Conservation (phyloP, 2,113 vertebrate genomes). For the Argyrosomus japonicus region DNA sequence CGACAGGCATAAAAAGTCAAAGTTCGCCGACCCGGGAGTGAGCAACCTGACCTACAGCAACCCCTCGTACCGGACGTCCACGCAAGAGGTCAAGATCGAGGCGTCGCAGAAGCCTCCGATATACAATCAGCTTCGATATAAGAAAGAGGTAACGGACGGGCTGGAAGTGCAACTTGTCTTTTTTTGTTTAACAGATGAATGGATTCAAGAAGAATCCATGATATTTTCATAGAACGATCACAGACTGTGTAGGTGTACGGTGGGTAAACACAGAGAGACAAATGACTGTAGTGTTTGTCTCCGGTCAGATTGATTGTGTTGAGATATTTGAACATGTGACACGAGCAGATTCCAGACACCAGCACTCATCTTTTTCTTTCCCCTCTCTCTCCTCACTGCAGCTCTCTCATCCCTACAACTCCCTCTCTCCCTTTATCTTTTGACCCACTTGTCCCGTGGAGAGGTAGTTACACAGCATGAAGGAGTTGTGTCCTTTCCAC, state of each 20-base stretch:
- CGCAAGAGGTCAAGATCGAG: slow-evolving; percentile 98
- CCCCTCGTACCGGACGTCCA: slow-evolving; percentile 96
- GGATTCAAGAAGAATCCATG: slow-evolving; percentile 58
- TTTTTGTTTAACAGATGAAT: slow-evolving; percentile 15
- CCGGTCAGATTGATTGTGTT: slow-evolving; percentile 13
- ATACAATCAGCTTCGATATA: slow-evolving; percentile 96
- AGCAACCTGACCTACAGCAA: slow-evolving; percentile 98
- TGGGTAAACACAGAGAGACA: slow-evolving; percentile 18
- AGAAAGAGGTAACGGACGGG: slow-evolving; percentile 91
- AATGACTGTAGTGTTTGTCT: slow-evolving; percentile 18
- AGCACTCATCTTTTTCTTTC: slow-evolving; percentile 52
- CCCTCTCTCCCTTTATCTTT: slow-evolving; percentile 99
- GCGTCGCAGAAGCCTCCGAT: slow-evolving; percentile 91
- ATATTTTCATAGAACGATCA: slow-evolving; percentile 21
- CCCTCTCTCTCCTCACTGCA: slow-evolving; percentile 86
- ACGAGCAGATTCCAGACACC: slow-evolving; percentile 10
- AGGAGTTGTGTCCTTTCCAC: slow-evolving; percentile 44
- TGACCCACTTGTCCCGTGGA: slow-evolving; percentile 86
- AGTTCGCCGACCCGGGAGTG: slow-evolving; percentile 93
- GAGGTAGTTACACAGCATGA: slow-evolving; percentile 88
- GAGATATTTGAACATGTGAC: slow-evolving; percentile 31
- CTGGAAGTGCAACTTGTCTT: no score
- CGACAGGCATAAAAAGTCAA: slow-evolving; percentile 94
- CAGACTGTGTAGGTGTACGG: slow-evolving; percentile 28
- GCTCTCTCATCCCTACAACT: slow-evolving; percentile 96